Evolutionary conservation across 2,113 vertebrate genomes (phyloP).

Genomic region (Phocoena phocoena): DNA sequence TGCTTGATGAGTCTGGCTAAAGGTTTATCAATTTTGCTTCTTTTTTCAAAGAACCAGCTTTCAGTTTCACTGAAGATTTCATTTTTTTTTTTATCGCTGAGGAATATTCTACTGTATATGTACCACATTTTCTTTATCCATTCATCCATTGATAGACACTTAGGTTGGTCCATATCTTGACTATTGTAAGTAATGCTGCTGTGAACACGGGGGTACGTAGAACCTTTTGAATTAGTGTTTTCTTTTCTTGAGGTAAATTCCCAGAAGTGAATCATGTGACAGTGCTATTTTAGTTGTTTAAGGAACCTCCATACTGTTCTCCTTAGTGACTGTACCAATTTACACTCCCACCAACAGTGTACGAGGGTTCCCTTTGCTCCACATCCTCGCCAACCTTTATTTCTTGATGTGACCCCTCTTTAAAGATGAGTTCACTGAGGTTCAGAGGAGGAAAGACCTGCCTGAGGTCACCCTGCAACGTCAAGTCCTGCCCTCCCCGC

Average conservation of each 20-base stretch:
- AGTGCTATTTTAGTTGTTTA: background rate
- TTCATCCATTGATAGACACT: background rate
- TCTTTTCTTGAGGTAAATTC: background rate
- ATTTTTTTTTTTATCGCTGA: background rate
- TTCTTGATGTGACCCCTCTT: no score
- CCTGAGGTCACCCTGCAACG: no score
- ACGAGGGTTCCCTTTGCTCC: background rate
- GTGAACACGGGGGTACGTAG: background rate
- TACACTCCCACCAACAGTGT: no score
- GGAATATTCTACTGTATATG: background rate
- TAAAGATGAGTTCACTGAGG: background rate
- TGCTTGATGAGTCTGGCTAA: background rate
- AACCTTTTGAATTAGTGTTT: background rate
- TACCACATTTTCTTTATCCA: background rate
- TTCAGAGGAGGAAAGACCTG: background rate
- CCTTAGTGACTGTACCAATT: no score
- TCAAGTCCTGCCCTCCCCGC: background rate
- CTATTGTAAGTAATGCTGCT: background rate
- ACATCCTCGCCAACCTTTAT: fast-evolving
- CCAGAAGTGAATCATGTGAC: background rate
- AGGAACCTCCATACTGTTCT: background rate
- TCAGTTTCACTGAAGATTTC: background rate
- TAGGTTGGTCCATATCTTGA: background rate
- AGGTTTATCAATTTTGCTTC: background rate
- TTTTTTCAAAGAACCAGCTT: background rate